A percentile compares a stretch with the other conserved stretches of the same genome.
These are phyloP conservation scores for Calidris pygmaea DNA, from an alignment of 2,113 vertebrate species.

Conservation along the genomic window DNA sequence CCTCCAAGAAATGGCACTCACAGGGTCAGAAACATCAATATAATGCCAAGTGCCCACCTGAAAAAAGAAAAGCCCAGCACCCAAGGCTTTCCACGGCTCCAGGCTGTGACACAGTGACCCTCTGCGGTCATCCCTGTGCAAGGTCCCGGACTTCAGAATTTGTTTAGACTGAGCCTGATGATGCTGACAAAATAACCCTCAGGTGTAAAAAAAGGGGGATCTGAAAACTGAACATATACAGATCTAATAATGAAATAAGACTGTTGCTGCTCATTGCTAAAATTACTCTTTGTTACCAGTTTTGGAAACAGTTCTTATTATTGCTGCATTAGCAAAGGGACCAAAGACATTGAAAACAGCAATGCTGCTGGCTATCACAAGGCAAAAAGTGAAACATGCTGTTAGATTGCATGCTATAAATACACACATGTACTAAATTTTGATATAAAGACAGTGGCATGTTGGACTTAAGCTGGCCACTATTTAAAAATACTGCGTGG, in stretches of 20 bases:
- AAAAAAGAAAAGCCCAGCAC: neutral
- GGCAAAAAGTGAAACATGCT: neutral
- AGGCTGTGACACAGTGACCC: neutral
- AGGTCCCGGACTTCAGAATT: neutral
- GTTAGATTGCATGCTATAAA: neutral
- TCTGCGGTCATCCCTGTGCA: accelerated
- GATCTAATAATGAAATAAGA: neutral
- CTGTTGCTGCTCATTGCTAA: neutral
- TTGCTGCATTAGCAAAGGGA: neutral
- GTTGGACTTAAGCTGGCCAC: neutral
- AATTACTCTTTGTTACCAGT: neutral
- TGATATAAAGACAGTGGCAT: neutral
- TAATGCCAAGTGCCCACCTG: neutral
- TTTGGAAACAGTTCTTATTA: neutral
- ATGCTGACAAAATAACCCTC: neutral
- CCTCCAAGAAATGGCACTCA: neutral
- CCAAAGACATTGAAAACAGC: neutral
- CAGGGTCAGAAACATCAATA: neutral
- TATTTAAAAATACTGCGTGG: neutral
- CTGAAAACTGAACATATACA: neutral
- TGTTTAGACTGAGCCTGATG: neutral
- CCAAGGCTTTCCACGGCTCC: neutral
- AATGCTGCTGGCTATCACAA: neutral
- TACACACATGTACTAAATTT: neutral
- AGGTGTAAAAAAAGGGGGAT: neutral